Evolutionary conservation across 2,888 invertebrate genomes (phyloP).

Genomic region (Endomychus coccineus): DNA sequence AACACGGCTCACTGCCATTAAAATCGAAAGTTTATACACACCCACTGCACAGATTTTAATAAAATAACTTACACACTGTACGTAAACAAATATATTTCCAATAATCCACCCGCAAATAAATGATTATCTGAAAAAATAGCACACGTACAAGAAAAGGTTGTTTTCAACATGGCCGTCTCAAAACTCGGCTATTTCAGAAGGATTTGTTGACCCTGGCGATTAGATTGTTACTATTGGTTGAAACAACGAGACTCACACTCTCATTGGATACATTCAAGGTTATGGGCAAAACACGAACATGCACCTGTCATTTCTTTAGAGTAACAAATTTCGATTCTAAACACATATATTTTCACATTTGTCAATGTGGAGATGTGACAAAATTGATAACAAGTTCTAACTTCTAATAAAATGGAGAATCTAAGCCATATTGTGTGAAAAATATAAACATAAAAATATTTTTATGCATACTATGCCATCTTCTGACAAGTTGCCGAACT

Average conservation of each 20-base stretch:
- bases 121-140: slow-evolving; percentile 40
- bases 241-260: slow-evolving; percentile 33
- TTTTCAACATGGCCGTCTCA: slow-evolving; percentile 48
- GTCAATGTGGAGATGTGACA: no score
- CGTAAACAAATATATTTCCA: neutral
- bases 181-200: slow-evolving; percentile 46
- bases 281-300: slow-evolving; percentile 44
- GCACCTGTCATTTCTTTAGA: slow-evolving; percentile 44
- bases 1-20: slow-evolving; percentile 34
- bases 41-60: slow-evolving; percentile 23
- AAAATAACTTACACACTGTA: neutral
- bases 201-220: slow-evolving; percentile 48
- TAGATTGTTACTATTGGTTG: slow-evolving; percentile 39
- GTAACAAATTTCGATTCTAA: no score
- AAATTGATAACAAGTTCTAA: no score
- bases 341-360: no score
- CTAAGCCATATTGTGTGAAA: no score
- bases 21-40: slow-evolving; percentile 26
- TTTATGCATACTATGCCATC: no score
- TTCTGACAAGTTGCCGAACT: no score
- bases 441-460: no score
- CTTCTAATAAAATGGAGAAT: no score
- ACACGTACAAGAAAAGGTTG: slow-evolving; percentile 43
- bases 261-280: slow-evolving; percentile 46
- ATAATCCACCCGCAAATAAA: slow-evolving; percentile 9